Base-by-base conservation (phyloP, 2,113 vertebrate genomes). In the Uropsilus gracilis region DNA sequence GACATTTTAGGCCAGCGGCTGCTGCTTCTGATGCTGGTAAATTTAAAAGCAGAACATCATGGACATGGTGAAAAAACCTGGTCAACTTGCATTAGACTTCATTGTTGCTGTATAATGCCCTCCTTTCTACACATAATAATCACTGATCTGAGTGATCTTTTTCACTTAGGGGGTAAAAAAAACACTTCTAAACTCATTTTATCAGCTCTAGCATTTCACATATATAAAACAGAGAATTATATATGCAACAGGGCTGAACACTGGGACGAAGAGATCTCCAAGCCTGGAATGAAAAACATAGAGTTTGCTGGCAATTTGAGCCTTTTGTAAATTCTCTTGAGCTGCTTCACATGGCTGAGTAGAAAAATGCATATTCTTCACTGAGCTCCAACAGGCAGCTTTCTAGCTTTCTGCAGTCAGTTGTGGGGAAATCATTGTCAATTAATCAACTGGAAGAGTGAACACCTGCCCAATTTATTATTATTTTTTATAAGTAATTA, bases 401-500 rank as follows among this genome's bases (percentile, higher is more conserved):
- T 97, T 89, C 97, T 30, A 53, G 89, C 32, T 96, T 91, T 86
- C 46, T 95, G 63, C 71, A 64, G 69, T 82, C 93, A 97, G 89
- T 83, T 94, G 37, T 96, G 82, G 86, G 84, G 84, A 97, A 97
- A 94, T 46, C 90, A 94, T 46, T 96, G 95, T 68, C 91, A 97
- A 81, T 28, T 11, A 95, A 97, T 93, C 26, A 93, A 42, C 97
- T 95, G 93, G 92, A 95, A 90, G 91, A 98, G 44, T 42, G 97
- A 95, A 94, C 96, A 96, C 53, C 90, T 97, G 92, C 48, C 87
- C 86, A 71, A 94, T 53, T 97, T 96, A 96, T 97, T 97, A 97
- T 96, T 97, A 75, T 95, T 97, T 96, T 97, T 97, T 96, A 94
- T 93, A 97, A 95, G 96, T 91, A 97, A 94, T 96, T 93, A 96